Percentiles rank a stretch among this genome's conserved stretches.
Conservation (phyloP, 2,888 invertebrate genomes). For the Cephus pulcher region DNA sequence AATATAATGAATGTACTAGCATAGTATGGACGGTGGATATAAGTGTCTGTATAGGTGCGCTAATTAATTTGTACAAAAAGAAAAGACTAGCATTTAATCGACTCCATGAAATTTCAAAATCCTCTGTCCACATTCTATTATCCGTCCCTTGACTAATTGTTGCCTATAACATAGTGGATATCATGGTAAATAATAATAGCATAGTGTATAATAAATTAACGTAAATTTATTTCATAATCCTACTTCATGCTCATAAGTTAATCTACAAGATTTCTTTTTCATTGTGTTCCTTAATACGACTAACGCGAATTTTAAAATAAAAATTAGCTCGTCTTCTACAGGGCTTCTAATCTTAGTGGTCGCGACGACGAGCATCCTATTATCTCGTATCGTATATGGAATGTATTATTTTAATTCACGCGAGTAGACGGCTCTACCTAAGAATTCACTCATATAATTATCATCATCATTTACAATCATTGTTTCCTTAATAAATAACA, state of each 20-base stretch:
- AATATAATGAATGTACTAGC: background rate
- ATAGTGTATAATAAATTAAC: background rate
- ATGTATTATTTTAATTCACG: background rate
- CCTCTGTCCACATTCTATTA: background rate
- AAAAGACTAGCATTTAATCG: background rate
- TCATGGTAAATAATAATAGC: background rate
- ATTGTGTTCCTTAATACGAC: background rate
- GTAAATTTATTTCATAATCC: background rate
- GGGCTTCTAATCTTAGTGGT: conserved; percentile 31
- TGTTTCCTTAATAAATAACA: background rate
- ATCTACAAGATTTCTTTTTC: background rate
- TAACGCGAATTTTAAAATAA: conserved; percentile 1
- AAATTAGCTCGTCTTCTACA: conserved; percentile 44
- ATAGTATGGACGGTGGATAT: background rate
- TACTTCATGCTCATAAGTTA: background rate
- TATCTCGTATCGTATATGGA: background rate
- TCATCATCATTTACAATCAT: background rate
- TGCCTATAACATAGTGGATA: background rate
- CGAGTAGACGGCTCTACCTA: background rate
- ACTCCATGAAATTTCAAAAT: background rate
- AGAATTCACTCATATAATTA: background rate
- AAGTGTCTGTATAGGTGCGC: background rate
- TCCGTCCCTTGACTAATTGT: background rate
- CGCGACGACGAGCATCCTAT: background rate
- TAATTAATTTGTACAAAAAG: background rate